phyloP scores from a whole-genome alignment of 2,797 vertebrate species.

The Brachyalestes nurse region DNA sequence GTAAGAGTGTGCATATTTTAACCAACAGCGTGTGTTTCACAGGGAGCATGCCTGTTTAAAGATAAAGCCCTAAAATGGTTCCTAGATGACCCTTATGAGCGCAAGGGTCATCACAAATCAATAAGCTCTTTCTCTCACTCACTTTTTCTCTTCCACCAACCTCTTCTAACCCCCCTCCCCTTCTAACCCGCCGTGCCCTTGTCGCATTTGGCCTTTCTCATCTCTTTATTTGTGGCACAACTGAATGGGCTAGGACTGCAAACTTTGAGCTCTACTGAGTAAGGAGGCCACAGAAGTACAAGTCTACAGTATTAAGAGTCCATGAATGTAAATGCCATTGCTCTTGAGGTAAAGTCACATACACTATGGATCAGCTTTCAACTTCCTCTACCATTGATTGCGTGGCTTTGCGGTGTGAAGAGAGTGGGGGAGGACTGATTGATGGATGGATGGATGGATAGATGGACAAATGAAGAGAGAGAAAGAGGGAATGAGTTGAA shows the following conservation, averaged over 20 bases:
- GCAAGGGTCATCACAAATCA: constrained; percentile 87
- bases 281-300: not conserved
- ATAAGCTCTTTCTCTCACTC: constrained; percentile 69
- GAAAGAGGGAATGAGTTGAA: constrained; percentile 67
- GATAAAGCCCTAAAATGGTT: constrained; percentile 79
- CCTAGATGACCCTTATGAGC: constrained; percentile 79
- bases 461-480: constrained; percentile 42
- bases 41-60: constrained; percentile 74
- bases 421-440: constrained; percentile 51
- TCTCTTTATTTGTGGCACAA: constrained; percentile 45
- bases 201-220: constrained; percentile 38
- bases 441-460: constrained; percentile 10
- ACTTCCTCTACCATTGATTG: constrained; percentile 65
- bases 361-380: constrained; percentile 39
- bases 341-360: constrained; percentile 9
- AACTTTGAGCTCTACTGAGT: not conserved
- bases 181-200: constrained; percentile 35
- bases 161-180: constrained; percentile 61
- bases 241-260: not conserved
- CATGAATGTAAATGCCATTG: constrained; percentile 5
- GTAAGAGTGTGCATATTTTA: constrained; percentile 34
- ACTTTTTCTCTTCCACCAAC: constrained; percentile 63
- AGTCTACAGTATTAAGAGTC: not conserved
- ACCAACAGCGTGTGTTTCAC: constrained; percentile 27
- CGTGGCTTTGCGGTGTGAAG: constrained; percentile 68